Evolutionary conservation across 2,888 invertebrate species (phyloP).

Genomic region (Myopa testacea): DNA sequence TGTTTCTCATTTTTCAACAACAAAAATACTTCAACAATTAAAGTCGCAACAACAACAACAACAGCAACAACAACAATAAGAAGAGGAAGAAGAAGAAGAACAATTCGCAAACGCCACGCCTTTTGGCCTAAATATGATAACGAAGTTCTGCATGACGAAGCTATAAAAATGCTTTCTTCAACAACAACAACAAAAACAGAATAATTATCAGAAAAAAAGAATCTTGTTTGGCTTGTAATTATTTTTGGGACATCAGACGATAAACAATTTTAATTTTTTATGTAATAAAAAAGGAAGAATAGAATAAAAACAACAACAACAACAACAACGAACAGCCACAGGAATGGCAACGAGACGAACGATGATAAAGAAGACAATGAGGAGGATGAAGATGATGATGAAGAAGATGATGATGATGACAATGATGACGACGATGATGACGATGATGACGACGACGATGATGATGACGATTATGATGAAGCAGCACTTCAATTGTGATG

Average conservation of each 20-base stretch:
- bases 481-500: not conserved
- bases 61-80: not conserved
- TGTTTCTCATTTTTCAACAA: not conserved
- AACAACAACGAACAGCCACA: not conserved
- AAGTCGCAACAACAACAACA: no score
- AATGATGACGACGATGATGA: not conserved
- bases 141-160: slow-evolving; percentile 9
- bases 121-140: slow-evolving; percentile 29
- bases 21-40: not conserved
- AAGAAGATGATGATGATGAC: not conserved
- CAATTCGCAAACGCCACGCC: not conserved
- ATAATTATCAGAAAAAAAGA: not conserved
- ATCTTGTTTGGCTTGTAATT: no score
- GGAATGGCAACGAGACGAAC: not conserved
- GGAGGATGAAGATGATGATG: not conserved
- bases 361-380: not conserved
- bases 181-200: not conserved
- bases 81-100: not conserved
- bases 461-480: not conserved
- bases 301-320: not conserved
- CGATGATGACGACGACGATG: not conserved
- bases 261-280: not conserved
- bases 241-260: not conserved
- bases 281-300: not conserved
- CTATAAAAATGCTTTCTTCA: slow-evolving; percentile 28